Percentiles rank a stretch among this genome's conserved stretches.
Conservation (phyloP, 2,888 invertebrate genomes). For the Xestoiulus laeticollis region DNA sequence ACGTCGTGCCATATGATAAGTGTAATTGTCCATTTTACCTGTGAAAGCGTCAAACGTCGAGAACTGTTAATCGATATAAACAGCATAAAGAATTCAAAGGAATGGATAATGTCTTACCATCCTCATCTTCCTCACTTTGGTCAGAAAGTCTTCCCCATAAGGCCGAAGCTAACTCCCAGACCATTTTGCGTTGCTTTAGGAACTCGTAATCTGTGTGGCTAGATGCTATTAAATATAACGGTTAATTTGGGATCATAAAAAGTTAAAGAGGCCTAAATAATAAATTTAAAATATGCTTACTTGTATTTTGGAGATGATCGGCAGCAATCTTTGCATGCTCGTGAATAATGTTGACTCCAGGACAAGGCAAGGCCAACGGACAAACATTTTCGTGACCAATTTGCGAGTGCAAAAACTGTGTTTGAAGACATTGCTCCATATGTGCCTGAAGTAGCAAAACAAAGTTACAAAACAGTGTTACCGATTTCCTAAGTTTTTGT, state of each 20-base stretch:
- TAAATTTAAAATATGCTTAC: constrained; percentile 16
- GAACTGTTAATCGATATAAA: neutral
- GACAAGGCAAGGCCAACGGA: constrained; percentile 65
- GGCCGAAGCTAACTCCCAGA: constrained; percentile 80
- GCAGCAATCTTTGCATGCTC: constrained; percentile 69
- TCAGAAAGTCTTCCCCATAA: constrained; percentile 84
- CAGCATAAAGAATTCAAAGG: constrained; percentile 27
- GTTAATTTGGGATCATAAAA: neutral
- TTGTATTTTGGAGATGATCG: constrained; percentile 14
- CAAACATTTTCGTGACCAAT: constrained; percentile 67
- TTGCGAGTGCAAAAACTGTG: constrained; percentile 72
- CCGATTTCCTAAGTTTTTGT: too few relatives aligned
- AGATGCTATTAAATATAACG: constrained; percentile 48
- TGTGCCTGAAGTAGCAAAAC: constrained; percentile 62
- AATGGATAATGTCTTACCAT: constrained; percentile 61
- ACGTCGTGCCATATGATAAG: constrained; percentile 70
- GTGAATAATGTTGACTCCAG: constrained; percentile 68
- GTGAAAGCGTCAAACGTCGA: neutral
- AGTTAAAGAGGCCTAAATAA: too few relatives aligned
- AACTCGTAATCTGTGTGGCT: constrained; percentile 56
- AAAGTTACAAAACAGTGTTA: too few relatives aligned
- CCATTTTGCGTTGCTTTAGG: constrained; percentile 57
- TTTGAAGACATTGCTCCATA: constrained; percentile 72
- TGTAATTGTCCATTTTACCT: constrained; percentile 61
- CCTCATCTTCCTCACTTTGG: constrained; percentile 63